These are phyloP conservation scores for Ceyx margarethae DNA, from an alignment of 2,113 vertebrate genomes.

Conservation along the genomic window DNA sequence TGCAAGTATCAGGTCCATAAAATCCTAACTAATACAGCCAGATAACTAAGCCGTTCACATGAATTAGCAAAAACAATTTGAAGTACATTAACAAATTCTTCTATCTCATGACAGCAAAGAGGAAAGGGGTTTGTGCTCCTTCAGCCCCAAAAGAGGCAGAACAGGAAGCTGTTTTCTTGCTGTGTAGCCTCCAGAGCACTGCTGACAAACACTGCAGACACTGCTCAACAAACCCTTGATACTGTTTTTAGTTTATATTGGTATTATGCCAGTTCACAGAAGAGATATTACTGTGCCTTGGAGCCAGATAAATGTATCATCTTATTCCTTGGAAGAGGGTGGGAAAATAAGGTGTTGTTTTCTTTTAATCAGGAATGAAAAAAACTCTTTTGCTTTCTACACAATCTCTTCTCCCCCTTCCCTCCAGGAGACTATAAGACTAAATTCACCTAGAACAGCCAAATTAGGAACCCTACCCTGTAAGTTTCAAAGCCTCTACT, in stretches of 20 bases:
- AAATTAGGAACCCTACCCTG: background rate
- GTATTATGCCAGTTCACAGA: background rate
- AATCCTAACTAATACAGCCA: background rate
- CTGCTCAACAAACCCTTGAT: background rate
- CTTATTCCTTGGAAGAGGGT: background rate
- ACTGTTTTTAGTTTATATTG: background rate
- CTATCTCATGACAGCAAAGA: background rate
- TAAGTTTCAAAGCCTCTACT: background rate
- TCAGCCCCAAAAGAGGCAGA: background rate
- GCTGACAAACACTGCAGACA: background rate
- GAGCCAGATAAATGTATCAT: background rate
- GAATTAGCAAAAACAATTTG: background rate
- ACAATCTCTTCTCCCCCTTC: background rate
- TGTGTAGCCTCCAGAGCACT: background rate
- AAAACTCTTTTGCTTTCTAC: background rate
- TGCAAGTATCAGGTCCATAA: background rate
- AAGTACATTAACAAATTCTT: background rate
- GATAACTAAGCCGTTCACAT: background rate
- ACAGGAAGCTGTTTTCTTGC: background rate
- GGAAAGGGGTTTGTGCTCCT: background rate
- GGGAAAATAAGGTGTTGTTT: background rate
- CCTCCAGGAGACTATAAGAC: background rate
- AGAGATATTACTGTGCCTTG: background rate
- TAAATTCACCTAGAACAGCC: background rate
- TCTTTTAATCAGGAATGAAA: background rate